Evolutionary conservation across 2,888 invertebrate species (phyloP), one percentile per base, ranked within the genome.

Genomic region (Leptinotarsa tumamoca): DNA sequence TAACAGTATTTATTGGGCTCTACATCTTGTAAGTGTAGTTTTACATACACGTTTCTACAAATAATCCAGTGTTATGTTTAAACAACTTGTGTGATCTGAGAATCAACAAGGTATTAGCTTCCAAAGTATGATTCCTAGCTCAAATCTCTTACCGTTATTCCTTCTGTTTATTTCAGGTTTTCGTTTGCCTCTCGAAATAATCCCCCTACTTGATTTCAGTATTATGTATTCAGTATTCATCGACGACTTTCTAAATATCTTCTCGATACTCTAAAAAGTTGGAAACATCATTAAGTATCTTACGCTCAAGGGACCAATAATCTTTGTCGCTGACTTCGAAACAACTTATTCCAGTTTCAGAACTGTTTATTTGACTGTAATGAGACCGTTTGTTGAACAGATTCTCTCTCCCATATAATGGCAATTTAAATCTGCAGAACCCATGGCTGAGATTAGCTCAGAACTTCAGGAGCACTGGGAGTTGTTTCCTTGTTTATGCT

Each of bases 391-490:
- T 23, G 23, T 58, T 58, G 58, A 58, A 58, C 23, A 58, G 21
- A 21, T 58, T 21, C 21, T 58, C 58, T 15, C 58, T 10, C 7
- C 63, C 3, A n/a, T 63, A 5, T 33, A 33, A 33, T n/a, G 33
- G 63, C 63, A 63, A 63, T 63, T 63, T 33, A 43, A 63, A 27
- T 63, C 63, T 27, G 63, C 43, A 33, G n/a, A 27, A 4, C 63
- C 17, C 63, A 33, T 63, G 17, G 63, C 18, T 43, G 13, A 18
- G 63, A 33, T 63, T 63, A 33, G 14, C 63, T 14, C n/a, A 43
- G 43, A 63, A 58, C 21, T 58, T 58, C 58, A 13, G 43, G 43
- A 63, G 63, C n/a, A 33, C 63, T 63, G 63, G 63, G 63, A 63
- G 33, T 63, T 63, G 63, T 33, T 43, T 15, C 4, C 63, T 63